phyloP scores from a whole-genome alignment of 2,888 invertebrate species.

The Calliphora vomitoria region DNA sequence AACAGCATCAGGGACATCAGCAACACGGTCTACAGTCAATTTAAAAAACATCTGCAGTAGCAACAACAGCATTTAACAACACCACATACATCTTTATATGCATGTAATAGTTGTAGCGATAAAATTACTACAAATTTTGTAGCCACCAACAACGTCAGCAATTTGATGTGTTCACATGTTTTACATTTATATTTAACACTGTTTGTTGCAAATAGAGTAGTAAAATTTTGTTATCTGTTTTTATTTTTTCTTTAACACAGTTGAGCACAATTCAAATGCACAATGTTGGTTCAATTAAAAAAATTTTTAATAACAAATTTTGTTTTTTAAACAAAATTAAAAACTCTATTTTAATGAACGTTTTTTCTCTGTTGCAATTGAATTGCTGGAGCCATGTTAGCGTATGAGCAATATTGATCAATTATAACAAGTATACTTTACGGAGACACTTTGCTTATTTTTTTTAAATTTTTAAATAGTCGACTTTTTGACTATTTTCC shows the following conservation, averaged over 20 bases:
- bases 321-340: no score
- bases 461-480: no score
- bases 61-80: constrained; percentile 7
- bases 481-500: no score
- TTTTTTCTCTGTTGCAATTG: no score
- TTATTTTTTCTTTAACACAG: no score
- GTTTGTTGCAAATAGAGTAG: neutral
- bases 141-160: neutral
- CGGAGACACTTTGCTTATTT: no score
- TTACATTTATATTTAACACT: neutral
- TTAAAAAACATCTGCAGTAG: neutral
- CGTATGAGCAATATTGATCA: no score
- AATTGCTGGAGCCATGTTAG: no score
- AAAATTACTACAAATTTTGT: neutral
- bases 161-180: neutral
- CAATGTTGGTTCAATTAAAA: no score
- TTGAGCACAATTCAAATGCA: neutral
- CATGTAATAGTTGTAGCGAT: neutral
- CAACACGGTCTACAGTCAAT: constrained; percentile 15
- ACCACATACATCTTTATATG: neutral
- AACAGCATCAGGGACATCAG: constrained; percentile 39
- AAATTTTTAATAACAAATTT: no score
- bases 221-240: neutral
- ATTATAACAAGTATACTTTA: no score
- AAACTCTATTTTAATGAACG: no score